Percentiles rank a stretch among this genome's conserved stretches.
Evolutionary conservation across 2,113 vertebrate species (phyloP).

Genomic region (Thunnus maccoyii): DNA sequence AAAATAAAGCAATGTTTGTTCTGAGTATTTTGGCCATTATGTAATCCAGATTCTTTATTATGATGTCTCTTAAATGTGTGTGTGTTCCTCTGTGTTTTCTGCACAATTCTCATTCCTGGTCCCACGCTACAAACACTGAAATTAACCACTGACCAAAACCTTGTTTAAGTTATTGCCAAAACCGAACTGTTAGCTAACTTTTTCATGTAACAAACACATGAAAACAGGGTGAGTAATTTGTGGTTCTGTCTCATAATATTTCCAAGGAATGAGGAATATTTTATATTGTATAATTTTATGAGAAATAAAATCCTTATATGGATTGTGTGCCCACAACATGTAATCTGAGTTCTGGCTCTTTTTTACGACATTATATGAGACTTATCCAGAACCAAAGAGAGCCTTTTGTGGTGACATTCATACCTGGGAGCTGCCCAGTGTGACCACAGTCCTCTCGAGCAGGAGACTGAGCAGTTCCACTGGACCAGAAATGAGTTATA

Average conservation of each 20-base stretch:
- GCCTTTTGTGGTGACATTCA: slow-evolving; percentile 31
- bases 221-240: slow-evolving; percentile 20
- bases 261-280: slow-evolving; percentile 21
- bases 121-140: slow-evolving; percentile 9
- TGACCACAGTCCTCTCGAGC: slow-evolving; percentile 37
- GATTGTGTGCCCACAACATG: neutral
- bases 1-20: slow-evolving; percentile 6
- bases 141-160: slow-evolving; percentile 17
- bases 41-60: neutral
- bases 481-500: neutral
- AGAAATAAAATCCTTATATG: slow-evolving; percentile 26
- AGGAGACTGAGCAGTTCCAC: slow-evolving; percentile 20
- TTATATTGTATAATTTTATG: slow-evolving; percentile 18
- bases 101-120: slow-evolving; percentile 24
- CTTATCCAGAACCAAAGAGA: neutral
- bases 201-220: slow-evolving; percentile 25
- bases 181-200: slow-evolving; percentile 9
- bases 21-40: slow-evolving; percentile 7
- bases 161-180: neutral
- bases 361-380: slow-evolving; percentile 12
- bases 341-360: slow-evolving; percentile 15
- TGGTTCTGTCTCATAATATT: slow-evolving; percentile 34
- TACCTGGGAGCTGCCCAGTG: slow-evolving; percentile 47
- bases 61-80: neutral
- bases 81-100: slow-evolving; percentile 12